Conservation (phyloP, 2,113 vertebrate genomes). For the Willisornis vidua region DNA sequence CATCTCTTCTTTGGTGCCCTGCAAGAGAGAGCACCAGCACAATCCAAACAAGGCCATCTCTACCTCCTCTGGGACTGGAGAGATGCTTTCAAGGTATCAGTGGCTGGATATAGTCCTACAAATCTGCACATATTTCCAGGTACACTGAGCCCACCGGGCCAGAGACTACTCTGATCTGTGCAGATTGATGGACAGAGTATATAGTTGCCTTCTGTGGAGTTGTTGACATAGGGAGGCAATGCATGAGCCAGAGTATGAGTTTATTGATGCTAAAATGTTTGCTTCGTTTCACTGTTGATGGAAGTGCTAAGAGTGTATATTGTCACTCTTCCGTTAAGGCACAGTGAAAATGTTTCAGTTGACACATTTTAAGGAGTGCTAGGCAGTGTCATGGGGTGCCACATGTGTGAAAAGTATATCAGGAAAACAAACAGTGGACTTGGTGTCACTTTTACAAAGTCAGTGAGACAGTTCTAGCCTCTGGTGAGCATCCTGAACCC, state of each 20-base stretch:
- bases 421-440: background rate
- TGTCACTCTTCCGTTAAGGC: background rate
- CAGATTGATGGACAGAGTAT: background rate
- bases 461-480: background rate
- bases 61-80: background rate
- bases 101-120: background rate
- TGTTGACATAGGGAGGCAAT: background rate
- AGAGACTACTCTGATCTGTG: background rate
- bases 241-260: background rate
- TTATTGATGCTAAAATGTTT: background rate
- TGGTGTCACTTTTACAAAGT: background rate
- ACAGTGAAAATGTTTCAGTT: background rate
- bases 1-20: background rate
- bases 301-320: background rate
- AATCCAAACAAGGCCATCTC: background rate
- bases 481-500: background rate
- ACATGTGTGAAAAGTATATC: background rate
- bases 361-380: background rate
- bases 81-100: background rate
- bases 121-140: background rate
- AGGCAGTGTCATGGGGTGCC: background rate
- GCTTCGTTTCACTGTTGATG: background rate
- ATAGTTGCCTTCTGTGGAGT: background rate
- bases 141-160: background rate
- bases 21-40: background rate